phyloP scores from a whole-genome alignment of 2,797 vertebrate genomes.

The Peromyscus melanophrys region DNA sequence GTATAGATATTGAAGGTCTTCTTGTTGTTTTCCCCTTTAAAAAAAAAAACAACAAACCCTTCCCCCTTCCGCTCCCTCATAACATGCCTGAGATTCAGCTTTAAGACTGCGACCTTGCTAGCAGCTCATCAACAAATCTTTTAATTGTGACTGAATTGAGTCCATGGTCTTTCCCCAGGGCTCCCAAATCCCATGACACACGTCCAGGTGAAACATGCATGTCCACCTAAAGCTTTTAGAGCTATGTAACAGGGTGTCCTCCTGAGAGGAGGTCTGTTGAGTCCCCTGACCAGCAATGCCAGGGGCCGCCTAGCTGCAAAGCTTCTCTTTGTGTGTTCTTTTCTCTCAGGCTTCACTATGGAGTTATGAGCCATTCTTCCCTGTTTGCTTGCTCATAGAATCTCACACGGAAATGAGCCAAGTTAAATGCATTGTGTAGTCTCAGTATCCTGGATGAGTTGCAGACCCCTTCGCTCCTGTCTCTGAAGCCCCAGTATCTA shows the following conservation, averaged over 20 bases:
- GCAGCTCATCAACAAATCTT: not conserved
- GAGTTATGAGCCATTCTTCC: not conserved
- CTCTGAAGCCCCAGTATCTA: fast-evolving
- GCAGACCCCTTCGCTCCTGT: not conserved
- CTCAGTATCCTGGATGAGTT: not conserved
- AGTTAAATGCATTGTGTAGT: no score
- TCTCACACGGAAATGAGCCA: not conserved
- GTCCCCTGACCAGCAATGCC: not conserved
- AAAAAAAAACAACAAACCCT: not conserved
- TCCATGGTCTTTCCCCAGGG: not conserved
- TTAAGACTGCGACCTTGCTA: not conserved
- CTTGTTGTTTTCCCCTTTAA: not conserved
- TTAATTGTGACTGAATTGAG: not conserved
- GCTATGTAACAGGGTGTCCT: not conserved
- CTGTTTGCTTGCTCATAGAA: not conserved
- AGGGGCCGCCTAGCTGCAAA: fast-evolving
- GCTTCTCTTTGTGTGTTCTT: not conserved
- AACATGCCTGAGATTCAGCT: not conserved
- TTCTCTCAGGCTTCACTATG: not conserved
- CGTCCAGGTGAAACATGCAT: no score
- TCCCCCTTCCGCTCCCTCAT: not conserved
- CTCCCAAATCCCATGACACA: not conserved
- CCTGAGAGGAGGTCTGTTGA: not conserved
- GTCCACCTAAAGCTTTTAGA: not conserved
- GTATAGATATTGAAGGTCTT: not conserved